phyloP scores from a whole-genome alignment of 1,140 invertebrate genomes.

The Nephila pilipes region DNA sequence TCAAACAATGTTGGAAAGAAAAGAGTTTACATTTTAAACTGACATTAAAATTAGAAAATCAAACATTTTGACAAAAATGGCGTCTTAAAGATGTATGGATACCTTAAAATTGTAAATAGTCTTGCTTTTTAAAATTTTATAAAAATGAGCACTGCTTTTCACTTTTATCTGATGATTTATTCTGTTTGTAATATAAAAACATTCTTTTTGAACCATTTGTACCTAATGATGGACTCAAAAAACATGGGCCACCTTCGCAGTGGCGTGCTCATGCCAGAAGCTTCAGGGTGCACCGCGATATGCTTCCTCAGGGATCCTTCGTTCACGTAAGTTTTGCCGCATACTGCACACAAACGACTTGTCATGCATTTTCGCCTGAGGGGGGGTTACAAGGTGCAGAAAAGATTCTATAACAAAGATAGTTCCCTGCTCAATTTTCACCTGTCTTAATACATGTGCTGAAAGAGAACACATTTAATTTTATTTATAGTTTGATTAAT shows the following conservation, averaged over 20 bases:
- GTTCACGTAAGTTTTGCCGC: constrained; percentile 96
- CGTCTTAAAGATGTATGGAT: too few species aligned
- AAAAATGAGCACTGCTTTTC: constrained; percentile 73
- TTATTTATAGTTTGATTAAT: not conserved
- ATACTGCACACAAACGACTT: constrained; percentile 95
- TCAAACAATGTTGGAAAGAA: too few species aligned
- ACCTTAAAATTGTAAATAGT: not conserved
- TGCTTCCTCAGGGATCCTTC: constrained; percentile 95
- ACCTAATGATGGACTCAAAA: not conserved
- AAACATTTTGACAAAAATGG: too few species aligned
- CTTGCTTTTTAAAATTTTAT: not conserved
- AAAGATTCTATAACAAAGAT: constrained; percentile 76
- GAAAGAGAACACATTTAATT: constrained; percentile 28
- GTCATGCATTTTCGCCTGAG: constrained; percentile 88
- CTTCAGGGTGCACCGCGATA: constrained; percentile 91
- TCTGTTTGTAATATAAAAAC: not conserved
- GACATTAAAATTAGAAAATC: too few species aligned
- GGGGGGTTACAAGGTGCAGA: constrained; percentile 75
- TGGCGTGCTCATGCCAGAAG: constrained; percentile 68
- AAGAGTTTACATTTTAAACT: too few species aligned
- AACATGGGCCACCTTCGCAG: constrained; percentile 80
- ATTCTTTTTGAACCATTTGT: constrained; percentile 42
- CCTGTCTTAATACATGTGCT: constrained; percentile 8
- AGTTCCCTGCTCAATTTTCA: constrained; percentile 52
- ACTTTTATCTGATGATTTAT: constrained; percentile 5